Evolutionary conservation across 2,888 invertebrate genomes (phyloP), one percentile per base, ranked within the genome.

Genomic region (Hybos culiciformis): DNA sequence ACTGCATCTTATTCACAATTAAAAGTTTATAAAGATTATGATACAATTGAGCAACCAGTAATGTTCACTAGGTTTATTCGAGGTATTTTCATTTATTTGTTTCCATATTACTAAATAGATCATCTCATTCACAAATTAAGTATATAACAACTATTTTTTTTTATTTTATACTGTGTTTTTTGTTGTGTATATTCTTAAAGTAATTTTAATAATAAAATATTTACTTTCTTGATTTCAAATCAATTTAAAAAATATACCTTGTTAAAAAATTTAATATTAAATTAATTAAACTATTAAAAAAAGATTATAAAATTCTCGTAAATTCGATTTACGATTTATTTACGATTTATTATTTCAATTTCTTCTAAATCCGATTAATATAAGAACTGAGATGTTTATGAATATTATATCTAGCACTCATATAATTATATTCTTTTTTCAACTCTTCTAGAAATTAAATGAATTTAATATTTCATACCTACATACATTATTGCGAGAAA

Each of bases 1-100:
- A 69, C 75, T 2, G 71, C 72, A 12, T 79, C 81, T 3, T 75
- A 79, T n/a, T 80, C 84, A 3, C 75, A 74, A 45, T 63, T 90
- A 18, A 77, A 78, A 56, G 80, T 87, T 18, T 81, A 79, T 56
- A 80, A 83, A 39, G 75, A 78, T 51, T 80, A 78, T 54, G 80
- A 83, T 59, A 72, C 79, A 4, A 70, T 76, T 7, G 74, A 80
- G 0, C 72, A 77, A 48, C 75, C 81, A 2, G 80, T 82, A 9
- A 80, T 78, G 14, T 85, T 86, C 60, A 80, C 81, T 11, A 73
- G 81, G 56, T 74, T 78, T 23, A 82, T 82, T 50, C 73, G 74
- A 69, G 82, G 82, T 82, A 69, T 62, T 65, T 53, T 39, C 19
- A 29, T 33, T 38, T 18, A n/a, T n/a, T n/a, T 23, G 8, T 23